Evolutionary conservation across 2,888 invertebrate species (phyloP).

Genomic region (Trissolcus japonicus): DNA sequence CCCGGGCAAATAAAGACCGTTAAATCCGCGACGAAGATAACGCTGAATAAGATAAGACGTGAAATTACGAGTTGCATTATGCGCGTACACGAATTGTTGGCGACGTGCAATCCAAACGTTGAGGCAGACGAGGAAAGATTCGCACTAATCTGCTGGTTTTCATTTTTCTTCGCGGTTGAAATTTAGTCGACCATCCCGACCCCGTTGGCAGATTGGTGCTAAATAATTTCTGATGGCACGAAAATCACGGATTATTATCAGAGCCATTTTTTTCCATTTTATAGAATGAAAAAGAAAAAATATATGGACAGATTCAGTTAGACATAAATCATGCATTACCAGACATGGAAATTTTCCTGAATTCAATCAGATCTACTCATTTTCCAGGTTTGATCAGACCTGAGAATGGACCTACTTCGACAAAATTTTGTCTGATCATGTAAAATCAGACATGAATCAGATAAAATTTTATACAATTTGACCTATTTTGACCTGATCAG

Average conservation of each 20-base stretch:
- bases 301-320: too few relatives aligned
- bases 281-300: too few relatives aligned
- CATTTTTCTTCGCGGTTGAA: conserved; percentile 41
- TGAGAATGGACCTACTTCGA: too few relatives aligned
- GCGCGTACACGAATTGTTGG: conserved; percentile 63
- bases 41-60: conserved; percentile 57
- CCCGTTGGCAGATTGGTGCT: conserved; percentile 51
- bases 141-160: conserved; percentile 23
- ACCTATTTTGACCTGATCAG: too few relatives aligned
- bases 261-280: conserved; percentile 1
- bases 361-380: too few relatives aligned
- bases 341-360: too few relatives aligned
- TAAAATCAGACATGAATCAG: too few relatives aligned
- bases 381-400: too few relatives aligned
- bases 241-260: not conserved
- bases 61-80: conserved; percentile 63
- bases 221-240: conserved; percentile 50
- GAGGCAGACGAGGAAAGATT: conserved; percentile 60
- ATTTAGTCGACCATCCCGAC: too few relatives aligned
- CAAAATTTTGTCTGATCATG: too few relatives aligned
- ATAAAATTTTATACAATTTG: too few relatives aligned
- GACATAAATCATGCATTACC: too few relatives aligned
- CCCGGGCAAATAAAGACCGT: conserved; percentile 54
- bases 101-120: conserved; percentile 62
- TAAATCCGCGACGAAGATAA: conserved; percentile 56